These are phyloP conservation scores for Tragelaphus buxtoni DNA, from an alignment of 2,113 vertebrate species.

Conservation along the genomic window DNA sequence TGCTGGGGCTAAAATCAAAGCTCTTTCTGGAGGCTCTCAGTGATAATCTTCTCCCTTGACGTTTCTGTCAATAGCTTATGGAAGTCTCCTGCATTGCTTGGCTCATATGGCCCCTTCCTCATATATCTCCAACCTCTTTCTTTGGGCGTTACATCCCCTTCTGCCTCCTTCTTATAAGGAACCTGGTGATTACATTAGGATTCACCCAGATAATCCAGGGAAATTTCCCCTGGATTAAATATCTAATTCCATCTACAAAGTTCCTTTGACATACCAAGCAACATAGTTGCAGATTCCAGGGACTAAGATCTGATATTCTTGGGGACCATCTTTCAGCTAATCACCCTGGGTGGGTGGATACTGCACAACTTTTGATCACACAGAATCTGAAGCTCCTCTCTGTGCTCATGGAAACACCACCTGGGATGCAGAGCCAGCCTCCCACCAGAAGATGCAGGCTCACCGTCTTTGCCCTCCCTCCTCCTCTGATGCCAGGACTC, in stretches of 20 bases:
- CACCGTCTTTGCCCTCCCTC: no score
- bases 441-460: neutral
- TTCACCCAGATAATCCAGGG: no score
- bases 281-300: no score
- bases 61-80: neutral
- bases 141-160: accelerated
- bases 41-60: neutral
- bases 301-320: neutral
- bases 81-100: accelerated
- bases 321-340: accelerated
- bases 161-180: neutral
- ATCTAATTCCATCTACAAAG: neutral
- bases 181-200: neutral
- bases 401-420: neutral
- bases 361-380: neutral
- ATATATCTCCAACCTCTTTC: no score
- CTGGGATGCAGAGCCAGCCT: neutral
- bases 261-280: neutral
- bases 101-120: neutral
- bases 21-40: neutral
- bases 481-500: neutral
- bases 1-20: accelerated
- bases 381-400: neutral
- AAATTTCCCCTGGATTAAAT: no score
- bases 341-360: no score